Percentiles rank a stretch among this genome's conserved stretches.
Conservation (phyloP, 2,113 vertebrate genomes). For the Rhagologus leucostigma region DNA sequence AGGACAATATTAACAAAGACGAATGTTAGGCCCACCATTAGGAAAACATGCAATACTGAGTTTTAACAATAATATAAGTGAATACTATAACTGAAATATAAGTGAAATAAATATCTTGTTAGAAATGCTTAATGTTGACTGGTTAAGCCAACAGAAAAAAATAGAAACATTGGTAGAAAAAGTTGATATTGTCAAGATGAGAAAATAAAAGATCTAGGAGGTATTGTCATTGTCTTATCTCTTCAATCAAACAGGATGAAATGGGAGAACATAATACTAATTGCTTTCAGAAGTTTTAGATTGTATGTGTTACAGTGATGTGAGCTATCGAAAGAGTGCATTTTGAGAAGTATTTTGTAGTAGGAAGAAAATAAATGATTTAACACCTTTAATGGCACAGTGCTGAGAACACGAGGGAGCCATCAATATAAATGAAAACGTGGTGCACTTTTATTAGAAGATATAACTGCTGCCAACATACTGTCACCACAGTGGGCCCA, state of each 20-base stretch:
- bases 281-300: slow-evolving; percentile 8
- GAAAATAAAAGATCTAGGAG: neutral
- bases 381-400: neutral
- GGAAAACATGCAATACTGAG: neutral
- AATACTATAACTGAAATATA: no score
- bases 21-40: neutral
- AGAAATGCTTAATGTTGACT: neutral
- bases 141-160: neutral
- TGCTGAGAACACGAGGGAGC: neutral
- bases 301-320: neutral
- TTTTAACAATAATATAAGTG: no score
- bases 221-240: neutral
- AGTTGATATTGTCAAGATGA: neutral
- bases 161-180: neutral
- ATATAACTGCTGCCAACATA: neutral
- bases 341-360: neutral
- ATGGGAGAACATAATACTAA: neutral
- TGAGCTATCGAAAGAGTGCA: neutral
- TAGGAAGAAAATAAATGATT: slow-evolving; percentile 2
- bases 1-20: neutral
- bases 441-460: neutral
- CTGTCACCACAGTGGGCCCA: fast-evolving
- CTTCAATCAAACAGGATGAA: neutral
- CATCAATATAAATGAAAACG: neutral
- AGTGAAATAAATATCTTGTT: neutral